Percentiles rank a stretch among this genome's conserved stretches.
phyloP scores from a whole-genome alignment of 1,140 invertebrate genomes.

The Diachasmimorpha longicaudata region DNA sequence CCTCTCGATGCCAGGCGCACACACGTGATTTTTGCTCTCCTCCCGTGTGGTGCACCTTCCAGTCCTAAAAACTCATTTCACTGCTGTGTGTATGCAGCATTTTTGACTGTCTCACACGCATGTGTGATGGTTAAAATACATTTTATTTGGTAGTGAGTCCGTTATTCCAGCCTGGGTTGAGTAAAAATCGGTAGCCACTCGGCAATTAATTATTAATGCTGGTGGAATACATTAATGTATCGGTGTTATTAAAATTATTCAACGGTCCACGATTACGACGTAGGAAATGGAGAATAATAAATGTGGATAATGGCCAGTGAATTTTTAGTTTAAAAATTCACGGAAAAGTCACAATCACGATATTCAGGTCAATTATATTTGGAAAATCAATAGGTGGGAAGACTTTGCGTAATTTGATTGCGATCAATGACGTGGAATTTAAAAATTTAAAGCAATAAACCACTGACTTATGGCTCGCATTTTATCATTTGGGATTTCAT shows the following conservation, averaged over 20 bases:
- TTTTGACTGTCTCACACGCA: background rate
- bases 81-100: background rate
- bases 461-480: no score
- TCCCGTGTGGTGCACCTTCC: background rate
- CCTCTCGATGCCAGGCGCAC: background rate
- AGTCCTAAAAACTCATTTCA: slow-evolving; percentile 6
- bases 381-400: no score
- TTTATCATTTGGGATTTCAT: no score
- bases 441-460: no score
- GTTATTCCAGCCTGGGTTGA: background rate
- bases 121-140: background rate
- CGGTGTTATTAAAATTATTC: background rate
- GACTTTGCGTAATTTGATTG: no score
- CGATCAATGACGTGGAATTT: no score
- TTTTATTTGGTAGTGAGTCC: no score
- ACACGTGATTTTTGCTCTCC: background rate
- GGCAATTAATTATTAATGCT: background rate
- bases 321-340: no score
- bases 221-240: background rate
- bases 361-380: no score
- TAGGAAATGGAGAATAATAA: background rate
- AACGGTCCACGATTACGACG: background rate
- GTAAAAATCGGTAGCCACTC: background rate
- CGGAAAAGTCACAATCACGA: no score
- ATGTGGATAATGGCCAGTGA: background rate